Base-by-base conservation (phyloP, 2,888 invertebrate genomes). In the Brachypalpus laphriformis region DNA sequence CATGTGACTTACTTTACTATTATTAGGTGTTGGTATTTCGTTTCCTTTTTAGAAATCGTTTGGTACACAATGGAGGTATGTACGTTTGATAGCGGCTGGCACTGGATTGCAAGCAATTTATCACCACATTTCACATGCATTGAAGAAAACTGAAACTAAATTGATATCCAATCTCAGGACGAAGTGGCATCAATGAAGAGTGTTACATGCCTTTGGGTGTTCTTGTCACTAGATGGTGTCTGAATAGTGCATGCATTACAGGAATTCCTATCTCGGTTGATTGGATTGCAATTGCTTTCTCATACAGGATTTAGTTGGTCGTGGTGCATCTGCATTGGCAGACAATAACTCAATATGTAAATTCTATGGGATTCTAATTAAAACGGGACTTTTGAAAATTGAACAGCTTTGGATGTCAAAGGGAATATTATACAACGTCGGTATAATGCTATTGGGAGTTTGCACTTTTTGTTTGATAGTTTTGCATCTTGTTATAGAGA, bases 1-100 rank as follows among this genome's bases (percentile, higher is more conserved):
- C 85, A 85, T 85, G 80, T 76, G 81, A 85, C 80, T 81, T 85
- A 85, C 85, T 85, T 85, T 61, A 51, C 71, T 54, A 66, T 80
- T 81, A 85, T 85, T 76, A 85, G 80, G 80, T 80, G 85, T 85
- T 85, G 75, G 85, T 71, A 80, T 85, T 85, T 76, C 85, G 81
- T 85, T 85, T 85, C 85, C 85, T 78, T 78, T 83, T 78, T 78
- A 57, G 54, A 75, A 16, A 11, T 42, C 31, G 11, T 1, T 49
- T 28, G 28, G 47, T 28, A 18, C 25, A 47, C 20, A 9, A 20
- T 31, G 11, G 18, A n/a, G 20, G 31, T 20, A 31, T 22, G 18
- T 25, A 16, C 3, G 28, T 40, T 16, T 20, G 14, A 16, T n/a
- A 34, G 20, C 42, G 49, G 34, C 47, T 40, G 25, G 51, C 59